These are phyloP conservation scores for Champsocephalus gunnari DNA, from an alignment of 2,797 vertebrate genomes.

Conservation along the genomic window DNA sequence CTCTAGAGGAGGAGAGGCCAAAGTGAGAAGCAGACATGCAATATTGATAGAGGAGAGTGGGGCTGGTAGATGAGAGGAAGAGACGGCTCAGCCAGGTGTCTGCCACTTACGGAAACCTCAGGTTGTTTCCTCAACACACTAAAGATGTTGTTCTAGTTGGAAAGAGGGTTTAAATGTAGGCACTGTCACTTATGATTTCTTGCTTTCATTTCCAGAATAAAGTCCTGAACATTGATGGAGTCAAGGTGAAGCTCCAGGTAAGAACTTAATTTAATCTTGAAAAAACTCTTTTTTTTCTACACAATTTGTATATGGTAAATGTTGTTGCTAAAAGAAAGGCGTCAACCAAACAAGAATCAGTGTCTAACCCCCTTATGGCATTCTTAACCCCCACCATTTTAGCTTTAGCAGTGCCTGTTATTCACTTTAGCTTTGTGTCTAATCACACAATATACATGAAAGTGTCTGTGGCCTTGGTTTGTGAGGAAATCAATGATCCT, in stretches of 20 bases:
- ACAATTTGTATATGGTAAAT: background rate
- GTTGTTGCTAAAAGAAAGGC: background rate
- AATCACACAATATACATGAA: constrained; percentile 1
- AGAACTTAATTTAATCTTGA: constrained; percentile 28
- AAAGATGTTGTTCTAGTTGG: constrained; percentile 10
- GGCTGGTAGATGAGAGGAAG: constrained; percentile 35
- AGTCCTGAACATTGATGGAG: constrained; percentile 92
- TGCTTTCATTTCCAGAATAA: constrained; percentile 91
- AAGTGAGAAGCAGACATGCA: constrained; percentile 58
- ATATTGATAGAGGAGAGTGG: constrained; percentile 61
- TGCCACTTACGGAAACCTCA: constrained; percentile 10
- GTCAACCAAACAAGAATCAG: constrained; percentile 5
- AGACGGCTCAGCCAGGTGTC: constrained; percentile 20
- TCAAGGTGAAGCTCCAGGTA: constrained; percentile 97
- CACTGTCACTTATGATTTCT: constrained; percentile 40
- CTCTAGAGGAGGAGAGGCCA: constrained; percentile 50
- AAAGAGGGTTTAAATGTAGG: constrained; percentile 20
- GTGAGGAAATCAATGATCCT: constrained; percentile 10
- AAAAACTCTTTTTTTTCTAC: background rate
- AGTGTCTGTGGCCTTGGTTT: constrained; percentile 5
- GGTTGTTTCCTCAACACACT: background rate
- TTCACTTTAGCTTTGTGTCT: background rate
- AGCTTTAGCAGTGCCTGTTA: background rate
- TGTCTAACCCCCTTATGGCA: background rate
- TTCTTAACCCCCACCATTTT: background rate